phyloP scores from a whole-genome alignment of 2,888 invertebrate species.

The Acrobasis repandana region DNA sequence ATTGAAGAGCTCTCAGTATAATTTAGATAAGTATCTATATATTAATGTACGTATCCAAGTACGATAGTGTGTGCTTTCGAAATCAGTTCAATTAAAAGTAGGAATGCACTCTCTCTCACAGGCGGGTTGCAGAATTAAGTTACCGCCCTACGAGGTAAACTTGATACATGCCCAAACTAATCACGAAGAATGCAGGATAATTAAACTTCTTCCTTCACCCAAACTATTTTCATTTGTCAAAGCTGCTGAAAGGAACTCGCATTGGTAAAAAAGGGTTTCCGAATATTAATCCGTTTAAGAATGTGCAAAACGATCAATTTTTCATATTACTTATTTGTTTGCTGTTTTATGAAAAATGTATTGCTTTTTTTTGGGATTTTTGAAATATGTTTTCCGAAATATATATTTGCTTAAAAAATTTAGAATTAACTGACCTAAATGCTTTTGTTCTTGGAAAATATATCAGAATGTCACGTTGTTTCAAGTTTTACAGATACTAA shows the following conservation, averaged over 20 bases:
- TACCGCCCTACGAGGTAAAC: too few species aligned
- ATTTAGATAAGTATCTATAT: too few species aligned
- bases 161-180: constrained; percentile 52
- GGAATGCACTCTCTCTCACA: too few species aligned
- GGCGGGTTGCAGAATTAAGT: too few species aligned
- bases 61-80: too few species aligned
- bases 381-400: not conserved
- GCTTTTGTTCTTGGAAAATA: not conserved
- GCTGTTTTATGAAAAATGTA: not conserved
- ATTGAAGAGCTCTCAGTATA: too few species aligned
- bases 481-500: too few species aligned
- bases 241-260: constrained; percentile 26
- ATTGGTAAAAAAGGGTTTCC: not conserved
- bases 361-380: not conserved
- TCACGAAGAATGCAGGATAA: constrained; percentile 61
- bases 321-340: not conserved
- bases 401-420: not conserved
- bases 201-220: constrained; percentile 48
- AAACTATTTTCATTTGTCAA: constrained; percentile 57
- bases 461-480: too few species aligned
- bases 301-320: not conserved
- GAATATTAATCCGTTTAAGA: not conserved
- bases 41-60: too few species aligned
- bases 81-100: too few species aligned
- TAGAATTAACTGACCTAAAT: not conserved